Conservation (phyloP, 2,797 vertebrate genomes). For the Ctenopoma kingsleyae region DNA sequence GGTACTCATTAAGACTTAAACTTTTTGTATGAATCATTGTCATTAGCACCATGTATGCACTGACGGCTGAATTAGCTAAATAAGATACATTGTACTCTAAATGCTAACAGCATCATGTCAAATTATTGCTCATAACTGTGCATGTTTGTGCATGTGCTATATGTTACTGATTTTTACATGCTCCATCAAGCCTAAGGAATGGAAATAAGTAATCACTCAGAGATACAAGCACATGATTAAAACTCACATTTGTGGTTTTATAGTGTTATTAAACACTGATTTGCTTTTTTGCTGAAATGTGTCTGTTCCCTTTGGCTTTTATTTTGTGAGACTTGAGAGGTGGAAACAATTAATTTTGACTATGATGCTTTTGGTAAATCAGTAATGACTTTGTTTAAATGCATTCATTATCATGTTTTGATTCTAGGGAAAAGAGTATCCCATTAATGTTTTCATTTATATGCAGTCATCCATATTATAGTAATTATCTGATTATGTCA, state of each 20-base stretch:
- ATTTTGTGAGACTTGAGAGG: constrained; percentile 7
- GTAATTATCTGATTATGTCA: constrained; percentile 66
- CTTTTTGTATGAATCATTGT: constrained; percentile 44
- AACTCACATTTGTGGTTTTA: constrained; percentile 25
- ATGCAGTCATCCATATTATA: constrained; percentile 60
- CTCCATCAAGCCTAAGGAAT: constrained; percentile 45
- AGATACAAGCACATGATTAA: constrained; percentile 30
- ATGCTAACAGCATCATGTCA: background rate
- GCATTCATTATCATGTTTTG: constrained; percentile 29
- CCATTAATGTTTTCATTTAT: constrained; percentile 59
- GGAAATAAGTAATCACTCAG: constrained; percentile 51
- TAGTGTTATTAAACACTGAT: constrained; percentile 31
- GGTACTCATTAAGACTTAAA: constrained; percentile 30
- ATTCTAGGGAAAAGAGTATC: constrained; percentile 29
- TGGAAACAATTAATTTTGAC: constrained; percentile 40
- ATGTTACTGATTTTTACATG: constrained; percentile 32
- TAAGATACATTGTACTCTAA: constrained; percentile 24
- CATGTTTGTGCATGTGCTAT: background rate
- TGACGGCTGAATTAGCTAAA: constrained; percentile 51
- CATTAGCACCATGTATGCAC: constrained; percentile 23
- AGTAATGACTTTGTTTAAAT: constrained; percentile 28
- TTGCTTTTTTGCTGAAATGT: constrained; percentile 13
- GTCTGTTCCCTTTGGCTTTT: constrained; percentile 19
- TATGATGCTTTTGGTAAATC: constrained; percentile 39
- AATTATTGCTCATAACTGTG: constrained; percentile 4